phyloP scores from a whole-genome alignment of 2,113 vertebrate genomes.

The Oreochromis niloticus region DNA sequence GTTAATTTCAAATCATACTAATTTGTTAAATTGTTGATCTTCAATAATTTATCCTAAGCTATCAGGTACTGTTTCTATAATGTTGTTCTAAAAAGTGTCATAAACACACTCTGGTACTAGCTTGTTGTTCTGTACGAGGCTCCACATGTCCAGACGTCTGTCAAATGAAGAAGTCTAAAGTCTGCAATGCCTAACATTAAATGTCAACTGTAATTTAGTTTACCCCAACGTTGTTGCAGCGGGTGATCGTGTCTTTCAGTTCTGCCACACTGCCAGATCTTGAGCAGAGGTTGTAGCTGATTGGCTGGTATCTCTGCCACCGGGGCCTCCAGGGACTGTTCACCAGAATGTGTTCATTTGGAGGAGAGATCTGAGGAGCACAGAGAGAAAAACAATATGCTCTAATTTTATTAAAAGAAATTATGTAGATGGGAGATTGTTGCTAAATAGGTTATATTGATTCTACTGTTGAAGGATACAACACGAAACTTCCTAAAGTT shows the following conservation, averaged over 20 bases:
- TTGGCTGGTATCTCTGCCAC: constrained; percentile 92
- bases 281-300: constrained; percentile 88
- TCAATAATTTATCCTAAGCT: neutral
- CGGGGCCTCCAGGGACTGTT: constrained; percentile 78
- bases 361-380: constrained; percentile 82
- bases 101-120: neutral
- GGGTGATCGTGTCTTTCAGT: constrained; percentile 86
- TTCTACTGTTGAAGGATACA: too few species aligned
- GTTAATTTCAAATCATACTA: neutral
- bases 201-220: constrained; percentile 23
- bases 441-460: too few species aligned
- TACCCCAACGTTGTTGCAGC: constrained; percentile 92
- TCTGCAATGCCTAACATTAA: neutral
- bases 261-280: constrained; percentile 86
- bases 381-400: neutral
- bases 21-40: neutral
- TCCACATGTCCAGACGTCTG: neutral
- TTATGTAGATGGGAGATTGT: too few species aligned
- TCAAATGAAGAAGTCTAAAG: too few species aligned
- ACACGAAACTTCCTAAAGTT: too few species aligned
- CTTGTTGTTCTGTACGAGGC: neutral
- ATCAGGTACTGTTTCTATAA: too few species aligned
- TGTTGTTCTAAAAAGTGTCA: neutral
- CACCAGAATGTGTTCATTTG: constrained; percentile 82
- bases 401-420: neutral